These are phyloP conservation scores for Hucho hucho DNA, from an alignment of 2,113 vertebrate species.

Conservation along the genomic window DNA sequence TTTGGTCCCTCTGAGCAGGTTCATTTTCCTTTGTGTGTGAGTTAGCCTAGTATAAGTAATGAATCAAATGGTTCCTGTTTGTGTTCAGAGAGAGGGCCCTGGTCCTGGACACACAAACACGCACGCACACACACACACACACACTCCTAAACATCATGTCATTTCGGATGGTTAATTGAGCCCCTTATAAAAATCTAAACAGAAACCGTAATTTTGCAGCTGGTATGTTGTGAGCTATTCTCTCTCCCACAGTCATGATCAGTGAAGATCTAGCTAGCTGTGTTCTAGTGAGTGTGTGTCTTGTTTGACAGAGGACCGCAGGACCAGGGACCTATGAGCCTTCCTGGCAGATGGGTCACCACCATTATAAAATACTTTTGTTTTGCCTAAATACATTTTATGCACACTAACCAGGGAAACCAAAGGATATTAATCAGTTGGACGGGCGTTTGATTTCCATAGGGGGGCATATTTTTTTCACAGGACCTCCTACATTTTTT, in stretches of 20 bases:
- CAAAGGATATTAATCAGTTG: conserved; percentile 17
- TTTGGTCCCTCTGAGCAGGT: no score
- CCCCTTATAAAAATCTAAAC: no score
- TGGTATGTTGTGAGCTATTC: no score
- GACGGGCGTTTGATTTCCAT: no score
- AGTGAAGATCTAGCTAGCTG: background rate
- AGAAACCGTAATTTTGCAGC: no score
- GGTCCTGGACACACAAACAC: conserved; percentile 70
- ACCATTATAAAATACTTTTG: conserved; percentile 40
- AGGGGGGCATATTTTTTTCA: no score
- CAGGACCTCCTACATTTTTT: no score
- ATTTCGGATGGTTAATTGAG: no score
- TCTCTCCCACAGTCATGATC: background rate
- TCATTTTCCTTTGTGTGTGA: background rate
- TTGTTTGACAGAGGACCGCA: conserved; percentile 66
- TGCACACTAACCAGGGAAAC: conserved; percentile 43
- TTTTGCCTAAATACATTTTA: conserved; percentile 47
- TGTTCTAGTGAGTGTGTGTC: background rate
- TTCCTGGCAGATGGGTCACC: conserved; percentile 57
- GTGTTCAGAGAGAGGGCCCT: conserved; percentile 61
- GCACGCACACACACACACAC: conserved; percentile 15
- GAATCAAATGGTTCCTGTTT: background rate
- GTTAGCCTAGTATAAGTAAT: background rate
- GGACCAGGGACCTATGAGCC: conserved; percentile 70
- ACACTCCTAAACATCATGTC: no score